Evolutionary conservation across 2,113 vertebrate species (phyloP), one percentile per base, ranked within the genome.

Genomic region (Cacatua alba): DNA sequence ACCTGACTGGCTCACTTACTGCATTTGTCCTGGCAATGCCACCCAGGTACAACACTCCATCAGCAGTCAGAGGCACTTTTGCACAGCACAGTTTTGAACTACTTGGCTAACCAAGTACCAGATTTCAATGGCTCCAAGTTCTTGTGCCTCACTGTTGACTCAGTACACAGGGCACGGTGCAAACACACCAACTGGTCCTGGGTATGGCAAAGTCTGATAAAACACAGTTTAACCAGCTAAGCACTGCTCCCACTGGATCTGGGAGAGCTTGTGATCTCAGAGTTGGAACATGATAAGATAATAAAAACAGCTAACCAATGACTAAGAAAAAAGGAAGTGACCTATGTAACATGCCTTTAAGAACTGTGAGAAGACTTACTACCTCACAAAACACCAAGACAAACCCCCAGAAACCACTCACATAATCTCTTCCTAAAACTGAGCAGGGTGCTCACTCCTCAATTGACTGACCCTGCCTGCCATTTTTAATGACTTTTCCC

Each of bases 161-260:
- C 0, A 0, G 28, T 2, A 25, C 39, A 5, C 52, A 53, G 18
- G 9, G 31, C 65, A 39, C 1, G 0, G n/a, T 5, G 21, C 67
- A 88, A 90, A 86, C 75, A 82, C 72, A 55, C 26, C 53, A 26
- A 2, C 65, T 21, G 20, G 9, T 64, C 90, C 59, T 71, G 72
- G 37, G 7, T 15, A 43, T 0, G 4, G 64, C 64, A 53, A 3
- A 1, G 21, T 20, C 59, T 8, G 39, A 59, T 41, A 86, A 89
- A 53, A 78, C 23, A 64, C 80, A 17, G 72, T 29, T 75, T 6
- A 70, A 88, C 72, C 72, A 68, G 72, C 16, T 71, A 59, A 29
- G 20, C 46, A n/a, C 60, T 18, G 31, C 85, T 87, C 21, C 41
- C 52, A 26, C 70, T 25, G 31, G 2, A 64, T 43, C 82, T 10